Evolutionary conservation across 2,113 vertebrate species (phyloP).

Genomic region (Petrocephalus zakoni): DNA sequence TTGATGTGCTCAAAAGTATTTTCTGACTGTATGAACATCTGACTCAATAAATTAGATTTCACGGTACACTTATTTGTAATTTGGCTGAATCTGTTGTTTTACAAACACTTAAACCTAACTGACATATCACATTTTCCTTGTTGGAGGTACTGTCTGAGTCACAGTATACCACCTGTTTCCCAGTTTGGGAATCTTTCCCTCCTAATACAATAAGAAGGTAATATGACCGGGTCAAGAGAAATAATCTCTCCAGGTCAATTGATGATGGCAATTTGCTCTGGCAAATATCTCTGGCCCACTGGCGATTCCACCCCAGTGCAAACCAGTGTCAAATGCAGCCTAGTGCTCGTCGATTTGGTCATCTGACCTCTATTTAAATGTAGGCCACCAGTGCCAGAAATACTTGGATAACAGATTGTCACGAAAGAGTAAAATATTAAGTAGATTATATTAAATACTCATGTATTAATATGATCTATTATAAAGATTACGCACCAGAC

Average conservation of each 20-base stretch:
- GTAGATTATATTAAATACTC: conserved; percentile 6
- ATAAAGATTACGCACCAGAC: background rate
- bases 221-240: no score
- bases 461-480: background rate
- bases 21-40: background rate
- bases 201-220: background rate
- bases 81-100: conserved; percentile 8
- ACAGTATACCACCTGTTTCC: background rate
- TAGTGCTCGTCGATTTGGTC: background rate
- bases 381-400: background rate
- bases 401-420: background rate
- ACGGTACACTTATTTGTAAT: conserved; percentile 9
- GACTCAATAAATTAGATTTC: conserved; percentile 4
- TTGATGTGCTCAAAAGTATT: background rate
- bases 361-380: background rate
- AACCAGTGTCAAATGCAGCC: background rate
- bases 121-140: background rate
- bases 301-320: background rate
- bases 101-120: conserved; percentile 6
- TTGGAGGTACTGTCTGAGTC: background rate
- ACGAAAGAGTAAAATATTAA: background rate
- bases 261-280: background rate
- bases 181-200: background rate
- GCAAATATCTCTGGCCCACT: background rate
- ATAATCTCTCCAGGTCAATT: background rate